A percentile compares a stretch with the other conserved stretches of the same genome.
Conservation (phyloP, 2,888 invertebrate species). For the Steromphala cineraria region DNA sequence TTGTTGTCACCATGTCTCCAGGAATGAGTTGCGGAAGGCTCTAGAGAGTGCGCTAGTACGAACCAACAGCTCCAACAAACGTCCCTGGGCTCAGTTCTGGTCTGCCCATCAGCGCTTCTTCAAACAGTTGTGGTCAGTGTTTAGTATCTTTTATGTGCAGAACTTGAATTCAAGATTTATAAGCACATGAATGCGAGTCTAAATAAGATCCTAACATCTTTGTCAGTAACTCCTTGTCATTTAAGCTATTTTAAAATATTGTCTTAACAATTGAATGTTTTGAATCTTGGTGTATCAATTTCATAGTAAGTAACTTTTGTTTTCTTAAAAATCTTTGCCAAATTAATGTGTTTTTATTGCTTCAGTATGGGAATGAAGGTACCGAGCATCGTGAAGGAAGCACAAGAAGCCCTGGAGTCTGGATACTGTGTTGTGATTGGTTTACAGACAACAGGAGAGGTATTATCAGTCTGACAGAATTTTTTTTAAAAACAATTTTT, state of each 20-base stretch:
- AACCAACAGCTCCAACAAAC: slow-evolving; percentile 49
- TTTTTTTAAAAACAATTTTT: no score
- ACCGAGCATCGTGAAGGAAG: slow-evolving; percentile 66
- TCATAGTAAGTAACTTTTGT: no score
- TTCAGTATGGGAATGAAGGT: slow-evolving; percentile 76
- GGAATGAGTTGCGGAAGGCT: slow-evolving; percentile 70
- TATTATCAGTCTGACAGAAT: slow-evolving; percentile 34
- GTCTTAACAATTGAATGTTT: no score
- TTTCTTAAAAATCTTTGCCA: background rate
- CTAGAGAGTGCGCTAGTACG: slow-evolving; percentile 61
- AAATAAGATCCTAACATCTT: no score
- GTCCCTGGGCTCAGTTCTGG: slow-evolving; percentile 71
- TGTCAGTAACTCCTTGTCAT: no score
- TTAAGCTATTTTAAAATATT: no score
- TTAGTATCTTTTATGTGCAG: no score
- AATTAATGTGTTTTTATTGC: background rate
- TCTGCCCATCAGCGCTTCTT: slow-evolving; percentile 74
- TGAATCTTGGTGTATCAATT: no score
- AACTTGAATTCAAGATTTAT: no score
- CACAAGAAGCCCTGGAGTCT: slow-evolving; percentile 57
- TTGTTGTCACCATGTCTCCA: slow-evolving; percentile 32
- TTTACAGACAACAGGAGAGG: slow-evolving; percentile 74
- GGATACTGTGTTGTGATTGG: slow-evolving; percentile 73
- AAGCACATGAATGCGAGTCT: no score
- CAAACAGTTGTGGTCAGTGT: slow-evolving; percentile 71